Evolutionary conservation across 2,797 vertebrate species (phyloP).

Genomic region (Micrastur ruficollis): DNA sequence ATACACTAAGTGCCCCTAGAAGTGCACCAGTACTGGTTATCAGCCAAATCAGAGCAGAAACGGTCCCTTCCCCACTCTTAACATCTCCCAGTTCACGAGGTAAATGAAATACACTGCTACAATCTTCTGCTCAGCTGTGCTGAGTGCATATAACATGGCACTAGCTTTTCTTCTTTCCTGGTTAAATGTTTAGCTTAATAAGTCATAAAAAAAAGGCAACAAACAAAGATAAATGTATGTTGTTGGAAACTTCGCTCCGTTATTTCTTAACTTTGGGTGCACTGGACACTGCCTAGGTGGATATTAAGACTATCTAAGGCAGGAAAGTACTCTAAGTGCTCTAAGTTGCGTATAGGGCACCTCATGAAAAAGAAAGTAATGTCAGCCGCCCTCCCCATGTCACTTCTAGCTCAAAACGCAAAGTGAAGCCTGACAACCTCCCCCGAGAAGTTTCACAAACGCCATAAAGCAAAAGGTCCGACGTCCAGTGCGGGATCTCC

Average conservation of each 20-base stretch:
- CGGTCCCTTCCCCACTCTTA: not conserved
- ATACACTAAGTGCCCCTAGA: not conserved
- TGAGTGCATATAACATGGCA: not conserved
- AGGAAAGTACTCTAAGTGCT: not conserved
- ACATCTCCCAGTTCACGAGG: not conserved
- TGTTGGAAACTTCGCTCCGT: not conserved
- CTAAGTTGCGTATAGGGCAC: not conserved
- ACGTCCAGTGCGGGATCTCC: accelerated
- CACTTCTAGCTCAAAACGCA: not conserved
- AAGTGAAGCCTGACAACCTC: not conserved
- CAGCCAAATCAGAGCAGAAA: not conserved
- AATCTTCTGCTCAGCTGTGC: not conserved
- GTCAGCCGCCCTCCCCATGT: not conserved
- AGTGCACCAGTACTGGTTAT: not conserved
- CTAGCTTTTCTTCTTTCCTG: not conserved
- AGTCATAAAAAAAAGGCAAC: not conserved
- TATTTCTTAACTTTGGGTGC: not conserved
- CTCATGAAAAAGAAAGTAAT: not conserved
- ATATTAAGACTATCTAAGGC: not conserved
- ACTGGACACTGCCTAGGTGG: not conserved
- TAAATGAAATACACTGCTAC: not conserved
- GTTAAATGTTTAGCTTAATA: not conserved
- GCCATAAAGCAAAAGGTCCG: not conserved
- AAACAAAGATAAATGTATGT: not conserved
- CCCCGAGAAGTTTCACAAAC: not conserved